Base-by-base conservation (phyloP, 2,113 vertebrate genomes). In the Aegotheles bennettii region DNA sequence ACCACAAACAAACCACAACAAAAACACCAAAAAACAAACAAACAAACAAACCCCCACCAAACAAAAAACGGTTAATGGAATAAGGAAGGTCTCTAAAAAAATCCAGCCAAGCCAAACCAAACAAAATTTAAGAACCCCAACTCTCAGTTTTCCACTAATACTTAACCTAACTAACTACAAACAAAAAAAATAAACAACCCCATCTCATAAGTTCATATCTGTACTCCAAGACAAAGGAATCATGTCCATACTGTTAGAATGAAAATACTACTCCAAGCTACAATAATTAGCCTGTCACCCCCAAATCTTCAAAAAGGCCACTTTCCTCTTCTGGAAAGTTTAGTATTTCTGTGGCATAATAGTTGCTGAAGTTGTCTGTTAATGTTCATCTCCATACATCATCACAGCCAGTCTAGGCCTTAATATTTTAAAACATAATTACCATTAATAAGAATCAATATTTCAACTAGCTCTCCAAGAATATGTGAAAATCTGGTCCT, bases 71-170 rank as follows among this genome's bases (percentile, higher is more conserved):
- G 3, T 33, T 63, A 59, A 47, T 19, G 12, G 11, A 67, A 67
- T 48, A 87, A 78, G 2, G 10, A 63, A 67, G 5, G 5, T 47
- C 3, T 19, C 28, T 63, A 13, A 70, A 45, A 79, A 77, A 40
- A 35, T 25, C 1, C 18, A 69, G 40, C 5, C 13, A 65, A 65
- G 9, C 6, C n/a, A 59, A 51, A 28, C 4, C 5, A 57, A 78
- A 42, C 10, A 13, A 84, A 29, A 47, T 47, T 43, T 43, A 63
- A 38, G 13, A 16, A 10, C 16, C 0, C 0, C 0, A 67, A 11
- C 11, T 16, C 57, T 67, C 11, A 12, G 1, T 78, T 53, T 92
- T 54, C 15, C 36, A 21, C 3, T 38, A 9, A 40, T 15, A 2
- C 24, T 68, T 70, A 61, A 60, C 3, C 28, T 48, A 48, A 11